Conservation (phyloP, 2,888 invertebrate species). For the Drosophila limbata region DNA sequence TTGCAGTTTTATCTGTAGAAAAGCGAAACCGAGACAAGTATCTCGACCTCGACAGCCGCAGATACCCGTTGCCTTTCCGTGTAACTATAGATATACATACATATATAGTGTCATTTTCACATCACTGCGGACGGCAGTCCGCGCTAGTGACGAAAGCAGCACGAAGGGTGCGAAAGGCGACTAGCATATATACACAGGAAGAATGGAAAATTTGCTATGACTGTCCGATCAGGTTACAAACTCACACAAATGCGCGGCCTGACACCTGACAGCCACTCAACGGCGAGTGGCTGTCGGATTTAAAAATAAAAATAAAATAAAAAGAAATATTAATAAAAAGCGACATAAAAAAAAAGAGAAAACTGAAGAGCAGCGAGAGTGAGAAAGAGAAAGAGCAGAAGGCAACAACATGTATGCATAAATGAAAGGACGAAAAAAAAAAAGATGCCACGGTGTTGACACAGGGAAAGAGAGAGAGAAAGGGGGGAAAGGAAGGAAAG, state of each 20-base stretch:
- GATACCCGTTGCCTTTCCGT: constrained; percentile 4
- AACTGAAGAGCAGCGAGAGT: constrained; percentile 6
- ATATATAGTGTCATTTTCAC: constrained; percentile 58
- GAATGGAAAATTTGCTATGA: no score
- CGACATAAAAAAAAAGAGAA: constrained; percentile 40
- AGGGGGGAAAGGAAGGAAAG: constrained; percentile 9
- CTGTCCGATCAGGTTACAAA: no score
- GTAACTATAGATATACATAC: constrained; percentile 7
- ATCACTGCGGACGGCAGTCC: no score
- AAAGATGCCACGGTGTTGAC: constrained; percentile 51
- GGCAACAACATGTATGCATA: constrained; percentile 67
- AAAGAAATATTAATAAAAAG: constrained; percentile 57
- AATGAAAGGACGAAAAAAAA: constrained; percentile 59
- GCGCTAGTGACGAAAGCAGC: no score
- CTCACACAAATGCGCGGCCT: constrained; percentile 45
- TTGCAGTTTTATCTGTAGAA: constrained; percentile 37
- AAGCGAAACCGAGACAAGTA: constrained; percentile 47
- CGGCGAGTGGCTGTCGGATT: constrained; percentile 76
- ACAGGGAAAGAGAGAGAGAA: constrained; percentile 11
- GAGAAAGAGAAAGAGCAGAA: background rate
- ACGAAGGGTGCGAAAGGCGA: no score
- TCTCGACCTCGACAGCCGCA: constrained; percentile 53
- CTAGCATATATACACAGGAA: no score
- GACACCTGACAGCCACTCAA: constrained; percentile 78
- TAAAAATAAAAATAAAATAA: constrained; percentile 52